phyloP scores from a whole-genome alignment of 2,888 invertebrate species.

The Chorisops tibialis region DNA sequence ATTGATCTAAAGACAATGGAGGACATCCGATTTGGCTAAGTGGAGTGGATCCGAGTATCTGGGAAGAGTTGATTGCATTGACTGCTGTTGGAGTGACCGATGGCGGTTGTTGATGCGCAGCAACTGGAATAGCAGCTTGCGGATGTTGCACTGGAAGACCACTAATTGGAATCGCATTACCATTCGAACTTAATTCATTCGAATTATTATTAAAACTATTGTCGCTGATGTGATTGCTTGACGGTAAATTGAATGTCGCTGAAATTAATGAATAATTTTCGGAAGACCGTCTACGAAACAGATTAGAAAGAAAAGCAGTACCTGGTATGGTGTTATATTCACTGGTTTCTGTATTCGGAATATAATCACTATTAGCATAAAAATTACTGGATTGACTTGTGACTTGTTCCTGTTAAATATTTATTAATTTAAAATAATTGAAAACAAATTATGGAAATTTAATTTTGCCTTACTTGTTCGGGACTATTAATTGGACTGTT shows the following conservation, averaged over 20 bases:
- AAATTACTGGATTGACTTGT: constrained; percentile 32
- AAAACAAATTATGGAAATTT: background rate
- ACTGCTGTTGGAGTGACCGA: constrained; percentile 20
- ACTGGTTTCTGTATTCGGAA: constrained; percentile 32
- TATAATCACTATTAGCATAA: constrained; percentile 34
- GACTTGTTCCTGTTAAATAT: constrained; percentile 29
- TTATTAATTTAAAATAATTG: background rate
- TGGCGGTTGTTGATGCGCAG: constrained; percentile 14
- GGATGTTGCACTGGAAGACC: constrained; percentile 25
- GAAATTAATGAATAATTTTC: background rate
- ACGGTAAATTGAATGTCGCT: constrained; percentile 23
- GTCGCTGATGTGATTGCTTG: constrained; percentile 28
- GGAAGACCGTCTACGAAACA: background rate
- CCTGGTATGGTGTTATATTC: constrained; percentile 35
- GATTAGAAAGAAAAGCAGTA: constrained; percentile 10
- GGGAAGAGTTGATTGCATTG: constrained; percentile 36
- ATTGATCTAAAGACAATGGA: constrained; percentile 52
- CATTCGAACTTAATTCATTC: constrained; percentile 30
- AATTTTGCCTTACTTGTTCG: constrained; percentile 38
- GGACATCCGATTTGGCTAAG: constrained; percentile 79
- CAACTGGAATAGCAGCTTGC: background rate
- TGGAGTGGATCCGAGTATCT: constrained; percentile 82
- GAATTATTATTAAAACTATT: constrained; percentile 31
- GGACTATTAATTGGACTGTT: constrained; percentile 50
- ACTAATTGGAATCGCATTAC: constrained; percentile 26